Evolutionary conservation across 2,888 invertebrate genomes (phyloP).

Genomic region (Lamellibrachia satsuma): DNA sequence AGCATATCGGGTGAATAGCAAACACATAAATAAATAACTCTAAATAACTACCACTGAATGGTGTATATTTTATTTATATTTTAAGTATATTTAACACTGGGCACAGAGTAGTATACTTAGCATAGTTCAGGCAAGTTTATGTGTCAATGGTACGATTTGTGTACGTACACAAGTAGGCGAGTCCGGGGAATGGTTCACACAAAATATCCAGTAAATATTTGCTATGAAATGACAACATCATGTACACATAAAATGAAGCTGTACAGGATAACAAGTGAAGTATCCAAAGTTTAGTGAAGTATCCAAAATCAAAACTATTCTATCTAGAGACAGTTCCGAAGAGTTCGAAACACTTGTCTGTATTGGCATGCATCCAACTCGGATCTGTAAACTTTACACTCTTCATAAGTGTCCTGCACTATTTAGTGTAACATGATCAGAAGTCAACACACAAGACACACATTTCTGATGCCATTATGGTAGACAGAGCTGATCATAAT

Average conservation of each 20-base stretch:
- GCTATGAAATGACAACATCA: neutral
- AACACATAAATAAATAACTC: no score
- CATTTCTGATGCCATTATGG: neutral
- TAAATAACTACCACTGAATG: neutral
- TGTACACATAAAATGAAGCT: neutral
- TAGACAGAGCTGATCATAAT: neutral
- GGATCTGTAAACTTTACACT: neutral
- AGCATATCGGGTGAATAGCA: no score
- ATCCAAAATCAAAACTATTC: no score
- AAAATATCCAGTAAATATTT: constrained; percentile 6
- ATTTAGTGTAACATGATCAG: neutral
- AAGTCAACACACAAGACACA: neutral
- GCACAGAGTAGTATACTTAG: neutral
- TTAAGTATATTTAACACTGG: neutral
- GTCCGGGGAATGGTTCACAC: neutral
- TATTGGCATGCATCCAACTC: neutral
- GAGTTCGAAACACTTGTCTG: neutral
- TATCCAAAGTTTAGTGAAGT: no score
- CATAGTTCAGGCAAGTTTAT: neutral
- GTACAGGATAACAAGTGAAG: neutral
- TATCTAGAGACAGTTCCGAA: no score
- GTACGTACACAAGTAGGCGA: neutral
- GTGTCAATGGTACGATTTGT: neutral
- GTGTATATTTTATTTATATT: neutral
- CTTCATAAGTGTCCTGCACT: neutral